Conservation (phyloP, 1,140 invertebrate genomes). For the Procambarus virginalis region DNA sequence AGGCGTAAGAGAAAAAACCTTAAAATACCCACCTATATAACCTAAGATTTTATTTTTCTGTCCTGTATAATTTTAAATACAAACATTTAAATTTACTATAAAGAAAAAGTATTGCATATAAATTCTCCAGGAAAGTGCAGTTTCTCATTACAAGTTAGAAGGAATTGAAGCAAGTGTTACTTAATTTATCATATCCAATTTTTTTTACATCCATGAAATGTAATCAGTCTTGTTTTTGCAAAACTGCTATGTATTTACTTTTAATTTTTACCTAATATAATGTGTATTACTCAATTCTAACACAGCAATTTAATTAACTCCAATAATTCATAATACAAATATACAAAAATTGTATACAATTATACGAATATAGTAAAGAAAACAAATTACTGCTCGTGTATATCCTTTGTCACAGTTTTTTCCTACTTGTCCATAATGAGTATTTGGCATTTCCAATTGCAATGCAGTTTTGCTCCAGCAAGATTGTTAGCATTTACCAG, state of each 20-base stretch:
- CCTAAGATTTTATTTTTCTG: neutral
- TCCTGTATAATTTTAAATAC: neutral
- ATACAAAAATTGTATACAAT: neutral
- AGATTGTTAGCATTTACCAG: conserved; percentile 10
- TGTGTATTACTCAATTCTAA: neutral
- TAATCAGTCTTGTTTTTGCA: conserved; percentile 20
- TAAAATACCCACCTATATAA: neutral
- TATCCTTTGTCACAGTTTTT: neutral
- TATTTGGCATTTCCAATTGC: neutral
- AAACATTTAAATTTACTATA: neutral
- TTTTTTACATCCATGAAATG: conserved; percentile 15
- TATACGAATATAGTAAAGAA: conserved; percentile 1
- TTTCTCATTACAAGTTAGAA: neutral
- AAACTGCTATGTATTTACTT: conserved; percentile 18
- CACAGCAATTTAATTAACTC: neutral
- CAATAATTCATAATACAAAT: conserved; percentile 7
- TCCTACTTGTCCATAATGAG: neutral
- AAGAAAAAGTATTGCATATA: neutral
- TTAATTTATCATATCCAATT: neutral
- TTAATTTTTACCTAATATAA: neutral
- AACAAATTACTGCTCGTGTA: neutral
- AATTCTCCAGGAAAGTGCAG: neutral
- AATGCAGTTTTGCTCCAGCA: conserved; percentile 13
- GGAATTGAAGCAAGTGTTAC: neutral
- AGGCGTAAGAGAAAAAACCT: neutral